Percentiles rank a stretch among this genome's conserved stretches.
Conservation (phyloP, 2,113 vertebrate species). For the Vanacampus margaritifer region DNA sequence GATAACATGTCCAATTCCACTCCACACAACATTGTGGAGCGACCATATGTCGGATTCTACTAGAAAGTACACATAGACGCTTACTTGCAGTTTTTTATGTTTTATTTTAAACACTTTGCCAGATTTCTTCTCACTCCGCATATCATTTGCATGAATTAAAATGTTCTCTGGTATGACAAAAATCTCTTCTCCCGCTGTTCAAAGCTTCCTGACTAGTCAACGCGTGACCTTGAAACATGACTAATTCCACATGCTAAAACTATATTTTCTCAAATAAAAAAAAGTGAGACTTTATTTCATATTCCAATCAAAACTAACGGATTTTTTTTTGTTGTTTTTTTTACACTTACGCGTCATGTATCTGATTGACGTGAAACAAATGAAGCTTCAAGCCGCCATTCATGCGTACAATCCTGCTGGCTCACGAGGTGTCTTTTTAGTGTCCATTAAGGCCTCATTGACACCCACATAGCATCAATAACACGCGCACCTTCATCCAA, state of each 20-base stretch:
- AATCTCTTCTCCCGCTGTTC: neutral
- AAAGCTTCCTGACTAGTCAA: neutral
- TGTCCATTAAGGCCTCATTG: constrained; percentile 43
- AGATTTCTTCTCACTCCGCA: neutral
- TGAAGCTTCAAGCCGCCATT: neutral
- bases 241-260: too few species aligned
- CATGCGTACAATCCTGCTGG: constrained; percentile 16
- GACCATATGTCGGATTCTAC: neutral
- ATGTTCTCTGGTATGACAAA: neutral
- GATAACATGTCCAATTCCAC: too few species aligned
- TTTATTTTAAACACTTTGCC: neutral
- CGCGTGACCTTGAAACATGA: neutral
- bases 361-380: neutral
- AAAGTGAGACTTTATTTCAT: neutral
- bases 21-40: neutral
- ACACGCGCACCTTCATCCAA: constrained; percentile 26
- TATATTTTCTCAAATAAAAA: neutral
- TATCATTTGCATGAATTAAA: neutral
- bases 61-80: neutral
- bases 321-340: too few species aligned
- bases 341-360: too few species aligned
- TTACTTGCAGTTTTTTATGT: neutral
- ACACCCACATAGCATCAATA: constrained; percentile 32
- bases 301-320: too few species aligned
- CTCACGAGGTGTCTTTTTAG: constrained; percentile 14